Conservation (phyloP, 2,113 vertebrate genomes). For the Sinocyclocheilus maitianheensis region DNA sequence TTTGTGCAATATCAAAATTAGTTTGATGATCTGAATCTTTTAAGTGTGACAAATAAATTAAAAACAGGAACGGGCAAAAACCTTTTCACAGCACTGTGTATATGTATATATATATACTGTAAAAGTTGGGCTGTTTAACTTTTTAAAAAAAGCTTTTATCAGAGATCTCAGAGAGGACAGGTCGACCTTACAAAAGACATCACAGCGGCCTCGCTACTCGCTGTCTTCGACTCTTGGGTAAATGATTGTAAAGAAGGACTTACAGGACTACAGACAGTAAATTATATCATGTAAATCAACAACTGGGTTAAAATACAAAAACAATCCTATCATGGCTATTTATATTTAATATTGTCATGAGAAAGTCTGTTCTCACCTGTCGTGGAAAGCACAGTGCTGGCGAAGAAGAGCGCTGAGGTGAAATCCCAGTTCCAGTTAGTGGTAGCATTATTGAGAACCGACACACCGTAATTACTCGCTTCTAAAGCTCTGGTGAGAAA, state of each 20-base stretch:
- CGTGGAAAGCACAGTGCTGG: slow-evolving; percentile 94
- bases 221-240: background rate
- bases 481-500: slow-evolving; percentile 85
- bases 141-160: background rate
- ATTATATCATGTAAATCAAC: background rate
- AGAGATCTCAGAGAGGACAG: background rate
- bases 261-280: background rate
- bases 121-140: background rate
- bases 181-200: slow-evolving; percentile 6
- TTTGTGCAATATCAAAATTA: no score
- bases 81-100: background rate
- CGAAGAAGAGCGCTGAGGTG: slow-evolving; percentile 92
- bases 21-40: no score
- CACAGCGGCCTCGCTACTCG: background rate
- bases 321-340: background rate
- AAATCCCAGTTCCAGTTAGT: slow-evolving; percentile 93
- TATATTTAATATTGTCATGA: background rate
- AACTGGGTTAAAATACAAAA: background rate
- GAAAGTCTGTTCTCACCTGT: slow-evolving; percentile 78
- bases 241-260: background rate
- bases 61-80: no score
- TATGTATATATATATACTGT: background rate
- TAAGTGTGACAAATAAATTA: no score
- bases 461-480: slow-evolving; percentile 94
- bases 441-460: slow-evolving; percentile 81